Evolutionary conservation across 1,140 invertebrate species (phyloP).

Genomic region (Stegodyphus mimosarum): DNA sequence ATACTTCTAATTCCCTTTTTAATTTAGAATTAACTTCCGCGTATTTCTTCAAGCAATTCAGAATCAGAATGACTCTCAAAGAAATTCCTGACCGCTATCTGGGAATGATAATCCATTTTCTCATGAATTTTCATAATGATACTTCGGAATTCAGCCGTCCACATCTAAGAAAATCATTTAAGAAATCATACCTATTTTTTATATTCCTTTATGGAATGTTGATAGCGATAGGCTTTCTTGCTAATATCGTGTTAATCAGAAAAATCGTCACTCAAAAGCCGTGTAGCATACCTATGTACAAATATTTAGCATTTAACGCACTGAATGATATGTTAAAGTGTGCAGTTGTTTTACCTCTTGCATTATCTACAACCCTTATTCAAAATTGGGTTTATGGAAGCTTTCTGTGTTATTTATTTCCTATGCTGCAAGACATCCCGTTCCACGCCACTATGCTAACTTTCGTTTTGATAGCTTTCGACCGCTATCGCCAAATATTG

Average conservation of each 20-base stretch:
- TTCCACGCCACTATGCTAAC: slow-evolving; percentile 78
- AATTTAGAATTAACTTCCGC: too few species aligned
- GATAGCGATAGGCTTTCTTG: slow-evolving; percentile 72
- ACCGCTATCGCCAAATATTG: slow-evolving; percentile 75
- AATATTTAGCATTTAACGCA: slow-evolving; percentile 77
- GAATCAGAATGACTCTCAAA: slow-evolving; percentile 30
- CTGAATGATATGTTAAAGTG: slow-evolving; percentile 78
- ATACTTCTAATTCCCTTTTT: too few species aligned
- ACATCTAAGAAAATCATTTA: slow-evolving; percentile 66
- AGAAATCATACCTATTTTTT: slow-evolving; percentile 74
- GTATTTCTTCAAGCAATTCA: not conserved
- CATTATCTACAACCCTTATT: slow-evolving; percentile 76
- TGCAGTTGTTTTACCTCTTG: slow-evolving; percentile 76
- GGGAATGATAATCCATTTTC: slow-evolving; percentile 59
- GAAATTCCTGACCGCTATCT: slow-evolving; percentile 51
- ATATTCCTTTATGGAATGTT: slow-evolving; percentile 75
- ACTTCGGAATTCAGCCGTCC: slow-evolving; percentile 66
- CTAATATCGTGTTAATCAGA: slow-evolving; percentile 74
- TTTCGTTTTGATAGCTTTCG: slow-evolving; percentile 77
- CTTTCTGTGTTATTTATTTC: slow-evolving; percentile 79
- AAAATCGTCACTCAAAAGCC: slow-evolving; percentile 74
- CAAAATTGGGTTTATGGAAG: slow-evolving; percentile 82
- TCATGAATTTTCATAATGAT: slow-evolving; percentile 61
- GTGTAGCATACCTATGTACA: slow-evolving; percentile 75
- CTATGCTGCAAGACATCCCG: slow-evolving; percentile 81